Evolutionary conservation across 35 echinoderm and acorn worm species (phyloP).

Genomic region (Anneissia japonica): DNA sequence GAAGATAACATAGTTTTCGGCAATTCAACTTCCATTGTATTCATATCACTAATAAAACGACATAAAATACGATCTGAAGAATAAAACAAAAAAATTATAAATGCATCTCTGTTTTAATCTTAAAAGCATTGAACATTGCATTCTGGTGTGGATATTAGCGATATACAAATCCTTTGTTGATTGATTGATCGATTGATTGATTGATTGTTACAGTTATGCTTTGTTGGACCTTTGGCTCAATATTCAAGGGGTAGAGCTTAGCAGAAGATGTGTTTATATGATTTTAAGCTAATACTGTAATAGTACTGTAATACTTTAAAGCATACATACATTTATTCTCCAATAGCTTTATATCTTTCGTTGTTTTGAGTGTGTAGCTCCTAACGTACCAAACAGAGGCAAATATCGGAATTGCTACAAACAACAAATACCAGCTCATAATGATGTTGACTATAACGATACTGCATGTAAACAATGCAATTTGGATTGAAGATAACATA

Average conservation of each 20-base stretch:
- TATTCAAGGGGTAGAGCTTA: too few relatives aligned
- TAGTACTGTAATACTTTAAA: too few relatives aligned
- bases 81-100: too few relatives aligned
- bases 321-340: not conserved
- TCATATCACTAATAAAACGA: not conserved
- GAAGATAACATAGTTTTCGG: not conserved
- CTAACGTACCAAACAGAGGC: not conserved
- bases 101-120: too few relatives aligned
- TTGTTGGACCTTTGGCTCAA: too few relatives aligned
- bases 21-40: not conserved
- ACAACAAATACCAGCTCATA: not conserved
- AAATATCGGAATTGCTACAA: not conserved
- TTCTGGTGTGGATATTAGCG: too few relatives aligned
- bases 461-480: not conserved
- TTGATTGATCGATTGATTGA: too few relatives aligned
- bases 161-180: too few relatives aligned
- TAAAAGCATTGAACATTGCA: too few relatives aligned
- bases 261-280: too few relatives aligned
- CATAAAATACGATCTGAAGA: not conserved
- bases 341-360: not conserved
- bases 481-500: not conserved
- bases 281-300: too few relatives aligned
- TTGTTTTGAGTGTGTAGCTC: not conserved
- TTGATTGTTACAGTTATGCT: too few relatives aligned
- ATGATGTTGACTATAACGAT: not conserved